Base-by-base conservation (phyloP, 1,140 invertebrate genomes). In the Orchestia grillus region DNA sequence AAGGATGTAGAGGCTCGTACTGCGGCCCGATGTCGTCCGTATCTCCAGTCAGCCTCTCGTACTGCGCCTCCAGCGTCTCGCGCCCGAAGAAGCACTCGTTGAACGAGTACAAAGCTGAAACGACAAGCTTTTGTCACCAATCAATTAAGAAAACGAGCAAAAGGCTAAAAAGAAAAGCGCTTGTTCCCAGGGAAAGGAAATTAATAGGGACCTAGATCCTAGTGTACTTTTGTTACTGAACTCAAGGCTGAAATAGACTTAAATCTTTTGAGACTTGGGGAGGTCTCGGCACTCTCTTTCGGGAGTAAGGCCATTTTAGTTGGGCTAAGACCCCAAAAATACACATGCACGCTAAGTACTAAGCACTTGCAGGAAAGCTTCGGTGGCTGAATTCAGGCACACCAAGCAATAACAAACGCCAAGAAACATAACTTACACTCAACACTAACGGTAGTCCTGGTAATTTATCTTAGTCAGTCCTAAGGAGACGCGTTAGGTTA, bases 1-100 rank as follows among this genome's bases (percentile, higher is more conserved):
- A 97, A 41, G 77, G 95, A 15, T 96, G 96, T 40, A 96, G 19
- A 40, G 96, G 42, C 15, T 91, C 92, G 95, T 91, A 97, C 96
- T 96, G 96, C 4, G 96, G 96, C 0, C 96, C 96, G 42, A 96
- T 90, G 87, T 97, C 96, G 23, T 96, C 96, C 36, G 23, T n/a
- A 36, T 96, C 95, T 3, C 96, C 96, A 1, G 96, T 97, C 6
- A 97, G 91, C 0, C 94, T 88, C 91, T 97, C 96, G 94, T 97
- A 97, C 95, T 96, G 96, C 0, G 0, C 94, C 96, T 97, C 96
- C 15, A 97, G 62, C 0, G 95, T 44, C 95, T 96, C 96, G 0
- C 45, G 53, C 0, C 96, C 96, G 44, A 96, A 96, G 44, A 96
- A 90, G 45, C 96, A 97, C 47, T 97, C 96, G 19, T 90, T 95